A percentile compares a stretch with the other conserved stretches of the same genome.
Evolutionary conservation across 2,113 vertebrate genomes (phyloP).

Genomic region (Tamias sibiricus): DNA sequence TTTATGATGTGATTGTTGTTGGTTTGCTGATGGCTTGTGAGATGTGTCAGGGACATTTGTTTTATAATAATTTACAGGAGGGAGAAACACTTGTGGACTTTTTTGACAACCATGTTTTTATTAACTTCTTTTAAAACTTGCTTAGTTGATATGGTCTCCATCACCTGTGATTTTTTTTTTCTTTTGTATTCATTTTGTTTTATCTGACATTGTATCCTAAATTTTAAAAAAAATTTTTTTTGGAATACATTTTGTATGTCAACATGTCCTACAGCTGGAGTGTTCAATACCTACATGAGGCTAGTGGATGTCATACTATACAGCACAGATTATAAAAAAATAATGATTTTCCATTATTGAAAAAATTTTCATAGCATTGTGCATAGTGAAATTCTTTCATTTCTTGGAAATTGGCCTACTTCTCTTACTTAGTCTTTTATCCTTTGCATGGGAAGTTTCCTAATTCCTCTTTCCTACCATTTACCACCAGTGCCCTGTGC

Average conservation of each 20-base stretch:
- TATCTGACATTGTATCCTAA: neutral
- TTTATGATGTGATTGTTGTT: neutral
- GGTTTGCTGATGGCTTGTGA: neutral
- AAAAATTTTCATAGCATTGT: neutral
- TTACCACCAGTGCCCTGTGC: neutral
- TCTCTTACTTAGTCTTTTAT: constrained; percentile 8
- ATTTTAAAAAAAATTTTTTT: neutral
- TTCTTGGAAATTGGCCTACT: neutral
- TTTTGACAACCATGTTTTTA: neutral
- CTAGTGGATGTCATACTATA: neutral
- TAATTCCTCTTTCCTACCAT: neutral
- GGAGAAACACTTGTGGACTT: neutral
- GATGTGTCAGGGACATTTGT: neutral
- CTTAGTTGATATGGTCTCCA: neutral
- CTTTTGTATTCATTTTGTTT: neutral
- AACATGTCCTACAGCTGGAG: neutral
- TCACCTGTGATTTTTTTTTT: neutral
- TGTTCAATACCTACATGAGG: too few relatives aligned
- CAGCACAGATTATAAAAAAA: neutral
- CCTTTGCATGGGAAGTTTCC: neutral
- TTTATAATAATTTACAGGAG: neutral
- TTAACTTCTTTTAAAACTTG: constrained; percentile 3
- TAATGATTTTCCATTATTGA: neutral
- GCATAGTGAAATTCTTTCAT: neutral
- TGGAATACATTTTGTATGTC: neutral